Percentiles rank a stretch among this genome's conserved stretches.
Evolutionary conservation across 1,140 invertebrate species (phyloP).

Genomic region (Sycobia sp.): DNA sequence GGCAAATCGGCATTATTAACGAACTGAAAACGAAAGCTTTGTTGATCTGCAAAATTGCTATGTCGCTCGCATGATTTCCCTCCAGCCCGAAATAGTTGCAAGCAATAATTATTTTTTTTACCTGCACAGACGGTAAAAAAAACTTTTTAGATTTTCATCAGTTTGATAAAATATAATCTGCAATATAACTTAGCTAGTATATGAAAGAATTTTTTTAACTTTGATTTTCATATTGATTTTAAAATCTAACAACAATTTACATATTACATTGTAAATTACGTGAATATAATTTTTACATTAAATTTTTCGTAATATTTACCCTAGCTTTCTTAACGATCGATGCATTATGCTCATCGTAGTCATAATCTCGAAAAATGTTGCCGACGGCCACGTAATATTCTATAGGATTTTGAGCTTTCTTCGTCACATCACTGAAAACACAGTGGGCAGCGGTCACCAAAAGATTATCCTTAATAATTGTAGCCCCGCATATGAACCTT

Average conservation of each 20-base stretch:
- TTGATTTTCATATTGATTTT: too few relatives aligned
- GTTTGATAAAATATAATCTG: too few relatives aligned
- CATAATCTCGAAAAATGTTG: constrained; percentile 52
- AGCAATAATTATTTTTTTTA: constrained; percentile 47
- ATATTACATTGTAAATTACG: too few relatives aligned
- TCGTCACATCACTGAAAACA: constrained; percentile 45
- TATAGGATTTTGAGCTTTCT: constrained; percentile 29
- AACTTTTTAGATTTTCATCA: too few relatives aligned
- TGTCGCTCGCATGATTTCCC: constrained; percentile 53
- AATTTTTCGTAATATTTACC: constrained; percentile 2
- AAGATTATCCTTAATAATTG: constrained; percentile 50
- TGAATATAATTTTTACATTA: neutral
- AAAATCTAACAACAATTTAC: too few relatives aligned
- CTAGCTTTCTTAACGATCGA: constrained; percentile 40
- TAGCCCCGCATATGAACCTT: constrained; percentile 52
- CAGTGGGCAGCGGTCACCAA: constrained; percentile 58
- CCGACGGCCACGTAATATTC: constrained; percentile 46
- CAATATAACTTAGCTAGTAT: too few relatives aligned
- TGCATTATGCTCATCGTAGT: constrained; percentile 41
- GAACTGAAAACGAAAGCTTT: constrained; percentile 46
- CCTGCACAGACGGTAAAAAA: too few relatives aligned
- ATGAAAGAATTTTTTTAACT: too few relatives aligned
- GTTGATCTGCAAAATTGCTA: constrained; percentile 51
- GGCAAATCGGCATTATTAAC: constrained; percentile 48
- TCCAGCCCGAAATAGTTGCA: constrained; percentile 49